phyloP scores from a whole-genome alignment of 2,797 vertebrate genomes.

The Pitangus sulphuratus region DNA sequence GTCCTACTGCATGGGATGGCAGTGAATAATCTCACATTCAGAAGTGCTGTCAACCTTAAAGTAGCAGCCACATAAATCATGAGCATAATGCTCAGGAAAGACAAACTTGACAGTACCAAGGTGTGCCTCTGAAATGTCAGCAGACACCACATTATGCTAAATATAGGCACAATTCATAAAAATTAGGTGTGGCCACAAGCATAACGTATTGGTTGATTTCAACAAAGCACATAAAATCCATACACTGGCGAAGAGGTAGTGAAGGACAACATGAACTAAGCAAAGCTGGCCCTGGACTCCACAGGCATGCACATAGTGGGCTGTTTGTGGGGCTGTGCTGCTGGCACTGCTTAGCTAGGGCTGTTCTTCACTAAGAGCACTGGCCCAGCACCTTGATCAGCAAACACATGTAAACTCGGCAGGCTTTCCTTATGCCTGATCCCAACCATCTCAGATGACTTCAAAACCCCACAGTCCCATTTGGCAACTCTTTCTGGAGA shows the following conservation, averaged over 20 bases:
- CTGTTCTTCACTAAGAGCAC: not conserved
- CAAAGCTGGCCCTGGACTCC: not conserved
- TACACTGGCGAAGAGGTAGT: not conserved
- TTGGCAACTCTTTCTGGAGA: not conserved
- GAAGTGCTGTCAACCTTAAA: not conserved
- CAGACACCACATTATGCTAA: not conserved
- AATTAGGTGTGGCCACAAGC: not conserved
- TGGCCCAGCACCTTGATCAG: not conserved
- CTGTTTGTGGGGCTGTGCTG: not conserved
- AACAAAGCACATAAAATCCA: not conserved
- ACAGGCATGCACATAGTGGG: fast-evolving
- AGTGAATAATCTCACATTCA: not conserved
- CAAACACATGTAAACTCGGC: not conserved
- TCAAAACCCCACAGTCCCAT: not conserved
- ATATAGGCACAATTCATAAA: not conserved
- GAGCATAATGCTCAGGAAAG: not conserved
- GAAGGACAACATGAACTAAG: not conserved
- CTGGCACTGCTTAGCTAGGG: not conserved
- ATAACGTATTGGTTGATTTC: not conserved
- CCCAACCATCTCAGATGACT: not conserved
- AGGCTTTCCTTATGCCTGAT: not conserved
- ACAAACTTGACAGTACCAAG: not conserved
- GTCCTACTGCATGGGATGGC: not conserved
- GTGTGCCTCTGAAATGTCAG: not conserved
- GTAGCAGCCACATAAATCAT: not conserved